Conservation (phyloP, 2,888 invertebrate genomes). For the Aleiodes leptofemur region DNA sequence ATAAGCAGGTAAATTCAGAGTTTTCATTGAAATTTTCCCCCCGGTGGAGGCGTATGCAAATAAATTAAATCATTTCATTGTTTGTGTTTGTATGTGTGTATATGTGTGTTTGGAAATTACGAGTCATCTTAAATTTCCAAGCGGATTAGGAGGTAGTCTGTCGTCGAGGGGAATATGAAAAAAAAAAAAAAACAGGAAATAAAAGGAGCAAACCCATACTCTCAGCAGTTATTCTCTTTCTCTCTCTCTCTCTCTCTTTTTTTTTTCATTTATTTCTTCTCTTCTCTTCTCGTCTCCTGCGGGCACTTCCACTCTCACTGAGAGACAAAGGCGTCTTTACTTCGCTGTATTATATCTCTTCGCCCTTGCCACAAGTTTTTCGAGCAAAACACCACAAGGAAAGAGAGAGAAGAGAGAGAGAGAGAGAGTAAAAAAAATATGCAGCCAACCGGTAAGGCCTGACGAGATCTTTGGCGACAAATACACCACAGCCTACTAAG, state of each 20-base stretch:
- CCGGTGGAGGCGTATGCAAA: too few relatives aligned
- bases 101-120: neutral
- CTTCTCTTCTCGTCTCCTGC: slow-evolving; percentile 33
- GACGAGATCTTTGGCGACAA: slow-evolving; percentile 41
- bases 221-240: slow-evolving; percentile 24
- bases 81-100: too few relatives aligned
- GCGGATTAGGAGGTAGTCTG: slow-evolving; percentile 3
- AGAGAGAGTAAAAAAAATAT: slow-evolving; percentile 18
- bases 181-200: neutral
- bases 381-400: slow-evolving; percentile 23
- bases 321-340: slow-evolving; percentile 35
- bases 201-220: neutral
- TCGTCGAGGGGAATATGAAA: neutral
- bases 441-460: slow-evolving; percentile 26
- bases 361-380: slow-evolving; percentile 35
- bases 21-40: too few relatives aligned
- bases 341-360: slow-evolving; percentile 38
- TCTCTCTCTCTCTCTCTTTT: neutral
- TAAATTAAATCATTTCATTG: too few relatives aligned
- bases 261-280: too few relatives aligned
- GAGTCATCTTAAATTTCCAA: slow-evolving; percentile 7
- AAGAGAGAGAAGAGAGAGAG: neutral
- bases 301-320: slow-evolving; percentile 28
- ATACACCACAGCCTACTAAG: slow-evolving; percentile 24
- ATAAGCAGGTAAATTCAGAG: too few relatives aligned